Evolutionary conservation across 2,888 invertebrate genomes (phyloP).

Genomic region (Arctia plantaginis): DNA sequence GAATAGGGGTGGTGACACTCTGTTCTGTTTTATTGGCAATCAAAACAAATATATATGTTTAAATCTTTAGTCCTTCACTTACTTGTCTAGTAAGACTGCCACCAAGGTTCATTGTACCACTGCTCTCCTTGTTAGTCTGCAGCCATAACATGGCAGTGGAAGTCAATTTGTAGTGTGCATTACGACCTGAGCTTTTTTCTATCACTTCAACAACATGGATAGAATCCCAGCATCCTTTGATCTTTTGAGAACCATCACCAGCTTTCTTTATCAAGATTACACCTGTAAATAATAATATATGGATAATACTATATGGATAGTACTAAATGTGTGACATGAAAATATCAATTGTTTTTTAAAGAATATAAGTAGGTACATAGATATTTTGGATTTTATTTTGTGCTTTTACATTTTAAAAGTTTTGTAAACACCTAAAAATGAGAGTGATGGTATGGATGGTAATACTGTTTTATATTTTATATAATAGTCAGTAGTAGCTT

Average conservation of each 20-base stretch:
- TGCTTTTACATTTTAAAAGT: no score
- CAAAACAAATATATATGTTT: background rate
- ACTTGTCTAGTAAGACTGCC: conserved; percentile 99
- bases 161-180: conserved; percentile 99
- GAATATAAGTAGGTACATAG: no score
- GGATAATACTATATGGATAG: background rate
- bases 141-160: conserved; percentile 99
- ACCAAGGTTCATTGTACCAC: conserved; percentile 99
- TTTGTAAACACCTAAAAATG: no score
- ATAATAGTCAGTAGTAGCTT: no score
- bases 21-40: no score
- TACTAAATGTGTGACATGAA: no score
- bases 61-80: background rate
- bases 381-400: no score
- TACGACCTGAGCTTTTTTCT: conserved; percentile 97
- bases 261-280: conserved; percentile 99
- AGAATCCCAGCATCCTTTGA: conserved; percentile 99
- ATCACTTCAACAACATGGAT: conserved; percentile 99
- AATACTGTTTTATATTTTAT: no score
- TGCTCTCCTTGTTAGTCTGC: conserved; percentile 98
- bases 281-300: conserved; percentile 84
- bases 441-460: no score
- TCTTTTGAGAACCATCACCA: conserved; percentile 99
- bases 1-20: no score
- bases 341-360: no score